Conservation (phyloP, 2,888 invertebrate species). For the Fragum sueziense region DNA sequence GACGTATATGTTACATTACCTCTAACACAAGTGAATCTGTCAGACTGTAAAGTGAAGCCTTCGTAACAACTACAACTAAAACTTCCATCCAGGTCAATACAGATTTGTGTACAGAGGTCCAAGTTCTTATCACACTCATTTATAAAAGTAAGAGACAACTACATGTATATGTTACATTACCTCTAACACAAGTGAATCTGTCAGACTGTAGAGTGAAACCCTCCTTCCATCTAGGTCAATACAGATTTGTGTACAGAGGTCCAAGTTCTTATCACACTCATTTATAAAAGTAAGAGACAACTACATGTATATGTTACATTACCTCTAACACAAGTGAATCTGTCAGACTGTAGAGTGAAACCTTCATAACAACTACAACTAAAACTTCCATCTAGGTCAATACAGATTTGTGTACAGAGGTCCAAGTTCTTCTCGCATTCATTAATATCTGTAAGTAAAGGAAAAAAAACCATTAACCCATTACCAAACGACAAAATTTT, state of each 20-base stretch:
- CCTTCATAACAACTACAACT: conserved; percentile 36
- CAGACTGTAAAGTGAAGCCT: conserved; percentile 30
- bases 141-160: conserved; percentile 36
- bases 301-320: no score
- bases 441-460: conserved; percentile 42
- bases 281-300: no score
- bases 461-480: no score
- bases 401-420: conserved; percentile 32
- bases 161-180: no score
- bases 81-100: conserved; percentile 45
- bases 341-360: conserved; percentile 27
- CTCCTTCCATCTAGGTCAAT: conserved; percentile 42
- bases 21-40: conserved; percentile 33
- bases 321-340: conserved; percentile 37
- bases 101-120: conserved; percentile 32
- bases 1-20: no score
- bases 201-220: conserved; percentile 34
- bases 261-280: conserved; percentile 24
- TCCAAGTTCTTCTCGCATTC: conserved; percentile 23
- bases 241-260: conserved; percentile 37
- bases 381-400: conserved; percentile 45
- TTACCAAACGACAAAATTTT: no score
- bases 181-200: conserved; percentile 33
- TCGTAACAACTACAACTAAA: conserved; percentile 36
- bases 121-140: conserved; percentile 28